Evolutionary conservation across 2,797 vertebrate species (phyloP), one percentile per base, ranked within the genome.

Genomic region (Hydrophis major): DNA sequence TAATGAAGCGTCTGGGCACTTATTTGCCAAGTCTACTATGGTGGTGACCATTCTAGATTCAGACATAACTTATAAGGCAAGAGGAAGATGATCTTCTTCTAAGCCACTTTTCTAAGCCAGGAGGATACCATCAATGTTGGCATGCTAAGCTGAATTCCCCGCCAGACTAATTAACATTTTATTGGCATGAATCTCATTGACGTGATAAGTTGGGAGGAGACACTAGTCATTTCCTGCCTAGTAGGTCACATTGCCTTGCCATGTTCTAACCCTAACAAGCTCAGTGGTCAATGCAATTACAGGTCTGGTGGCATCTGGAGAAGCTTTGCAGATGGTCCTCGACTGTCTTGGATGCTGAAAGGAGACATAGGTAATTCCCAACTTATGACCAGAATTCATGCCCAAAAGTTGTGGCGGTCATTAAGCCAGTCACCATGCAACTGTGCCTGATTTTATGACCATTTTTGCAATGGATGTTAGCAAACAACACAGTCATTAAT

Each of bases 181-280:
- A 89, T 93, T 92, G 5, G 94, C 94, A 0, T 94, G 94, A 89
- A 95, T 95, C 95, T 93, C 93, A 94, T 11, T 93, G 63, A 10
- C 25, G 0, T 96, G 93, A 95, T 93, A 95, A 94, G 93, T 13
- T 37, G 28, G 92, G 93, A 0, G 50, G 50, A 50, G 47, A 5
- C 59, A 92, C 55, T 0, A 59, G 37, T 94, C 94, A 94, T 89
- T 97, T 96, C 97, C 96, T 96, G 95, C 69, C 32, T 94, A 93
- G 13, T 11, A 3, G 32, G 7, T 90, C 3, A 57, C 57, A 56
- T 60, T 56, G 13, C 42, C 74, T 90, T 88, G 22, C 90, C 60
- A 88, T 87, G 2, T 95, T 94, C 91, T 92, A 91, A 0, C 53
- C 93, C 83, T 74, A 95, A 92, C 90, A 87, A 0, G 27, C 8